phyloP scores from a whole-genome alignment of 2,797 vertebrate species.

The Hippoglossus hippoglossus region DNA sequence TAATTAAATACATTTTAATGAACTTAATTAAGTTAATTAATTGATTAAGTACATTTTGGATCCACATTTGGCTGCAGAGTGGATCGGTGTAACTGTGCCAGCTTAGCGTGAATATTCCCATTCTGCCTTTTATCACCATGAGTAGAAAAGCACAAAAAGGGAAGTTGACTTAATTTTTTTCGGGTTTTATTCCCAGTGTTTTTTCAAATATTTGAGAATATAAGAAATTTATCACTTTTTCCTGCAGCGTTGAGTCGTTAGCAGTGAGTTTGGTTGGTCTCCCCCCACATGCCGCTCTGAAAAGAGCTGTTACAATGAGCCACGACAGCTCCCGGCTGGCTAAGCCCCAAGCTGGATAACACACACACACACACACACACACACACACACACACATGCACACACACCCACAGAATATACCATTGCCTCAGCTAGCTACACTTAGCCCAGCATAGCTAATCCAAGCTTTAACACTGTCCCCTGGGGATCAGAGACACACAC shows the following conservation, averaged over 20 bases:
- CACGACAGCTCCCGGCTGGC: conserved; percentile 45
- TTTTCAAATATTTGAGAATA: too few relatives aligned
- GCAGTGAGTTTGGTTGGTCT: not conserved
- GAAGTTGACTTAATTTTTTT: too few relatives aligned
- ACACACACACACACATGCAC: conserved; percentile 2
- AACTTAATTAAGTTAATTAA: too few relatives aligned
- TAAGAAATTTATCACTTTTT: not conserved
- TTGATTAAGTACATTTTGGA: too few relatives aligned
- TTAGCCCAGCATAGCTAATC: conserved; percentile 39
- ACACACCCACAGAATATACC: not conserved
- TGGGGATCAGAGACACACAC: conserved; percentile 16
- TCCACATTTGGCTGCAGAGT: too few relatives aligned
- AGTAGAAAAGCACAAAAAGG: too few relatives aligned
- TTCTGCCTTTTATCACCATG: too few relatives aligned
- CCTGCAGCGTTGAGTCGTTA: not conserved
- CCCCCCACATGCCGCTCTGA: conserved; percentile 27
- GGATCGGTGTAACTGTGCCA: too few relatives aligned
- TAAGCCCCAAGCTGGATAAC: conserved; percentile 33
- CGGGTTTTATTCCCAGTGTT: too few relatives aligned
- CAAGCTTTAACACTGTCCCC: conserved; percentile 15
- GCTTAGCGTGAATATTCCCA: too few relatives aligned
- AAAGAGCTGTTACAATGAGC: conserved; percentile 21
- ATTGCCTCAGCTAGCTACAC: conserved; percentile 17
- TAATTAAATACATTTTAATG: too few relatives aligned
- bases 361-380: conserved; percentile 6